Evolutionary conservation across 1,140 invertebrate species (phyloP), one percentile per base, ranked within the genome.

Genomic region (Danaus plexippus): DNA sequence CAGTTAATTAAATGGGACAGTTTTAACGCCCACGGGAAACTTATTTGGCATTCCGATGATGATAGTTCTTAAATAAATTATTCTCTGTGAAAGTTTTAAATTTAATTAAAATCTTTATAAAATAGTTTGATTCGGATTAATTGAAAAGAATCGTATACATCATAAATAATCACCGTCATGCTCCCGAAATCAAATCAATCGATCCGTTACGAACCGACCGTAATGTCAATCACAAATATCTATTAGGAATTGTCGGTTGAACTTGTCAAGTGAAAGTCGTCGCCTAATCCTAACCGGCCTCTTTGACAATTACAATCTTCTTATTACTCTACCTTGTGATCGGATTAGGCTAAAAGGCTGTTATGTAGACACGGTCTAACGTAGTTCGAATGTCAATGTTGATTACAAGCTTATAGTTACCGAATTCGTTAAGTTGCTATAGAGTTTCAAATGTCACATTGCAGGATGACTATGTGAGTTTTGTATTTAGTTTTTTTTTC

Each of bases 301-400:
- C 73, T 83, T 80, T 80, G 76, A 79, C 70, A 78, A 78, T 82
- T 80, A 82, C 77, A 72, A 75, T 69, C 73, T 80, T 75, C 79
- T 79, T 80, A 83, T 74, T 73, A 71, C 69, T 71, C 51, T 54
- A 61, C 63, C 61, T 65, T 66, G 67, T 74, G 53, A 66, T 75
- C 67, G 75, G 76, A 75, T 83, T 83, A 83, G 59, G 50, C 65
- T 79, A 77, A 83, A 66, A 80, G 77, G 76, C 69, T 68, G 73
- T 79, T 77, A 79, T 81, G 77, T 74, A 73, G 67, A 77, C 74
- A 78, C 72, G 69, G 67, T 52, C 64, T 61, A 63, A 55, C 49
- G 54, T 57, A 57, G 57, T 60, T 61, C 49, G 52, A 52, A 52
- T 62, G 67, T 67, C 63, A 65, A 63, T 71, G 52, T 62, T 68